A percentile compares a stretch with the other conserved stretches of the same genome.
These are phyloP conservation scores for Goniozus legneri DNA, from an alignment of 1,140 invertebrate species.

Conservation along the genomic window DNA sequence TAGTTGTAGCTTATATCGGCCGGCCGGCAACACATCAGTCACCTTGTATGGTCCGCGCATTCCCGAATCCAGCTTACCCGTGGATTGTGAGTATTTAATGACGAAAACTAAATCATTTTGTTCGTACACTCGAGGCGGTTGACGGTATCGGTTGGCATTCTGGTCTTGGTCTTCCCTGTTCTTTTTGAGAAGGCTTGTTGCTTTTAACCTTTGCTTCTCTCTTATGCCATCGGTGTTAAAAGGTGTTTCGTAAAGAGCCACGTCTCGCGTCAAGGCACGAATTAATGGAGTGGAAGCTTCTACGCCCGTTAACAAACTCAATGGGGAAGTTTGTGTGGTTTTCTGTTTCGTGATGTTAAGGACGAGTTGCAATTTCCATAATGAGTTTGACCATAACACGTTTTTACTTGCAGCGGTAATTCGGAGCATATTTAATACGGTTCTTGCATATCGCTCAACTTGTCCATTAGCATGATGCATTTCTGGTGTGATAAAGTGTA, in stretches of 20 bases:
- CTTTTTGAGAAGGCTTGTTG: too few species aligned
- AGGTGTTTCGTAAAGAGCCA: background rate
- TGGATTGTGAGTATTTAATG: background rate
- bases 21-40: background rate
- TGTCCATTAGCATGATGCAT: slow-evolving; percentile 3
- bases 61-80: background rate
- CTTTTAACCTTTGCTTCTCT: too few species aligned
- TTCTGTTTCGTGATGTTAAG: slow-evolving; percentile 1
- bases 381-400: background rate
- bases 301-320: background rate
- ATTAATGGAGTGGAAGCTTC: background rate
- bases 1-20: background rate
- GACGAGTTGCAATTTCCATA: background rate
- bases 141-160: too few species aligned
- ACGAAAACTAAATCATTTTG: background rate
- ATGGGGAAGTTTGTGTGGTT: background rate
- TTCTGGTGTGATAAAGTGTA: background rate
- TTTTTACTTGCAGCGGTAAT: background rate
- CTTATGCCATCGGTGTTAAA: background rate
- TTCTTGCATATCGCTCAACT: background rate
- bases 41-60: background rate
- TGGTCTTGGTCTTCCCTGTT: too few species aligned
- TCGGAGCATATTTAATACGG: background rate
- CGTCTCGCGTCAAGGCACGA: too few species aligned
- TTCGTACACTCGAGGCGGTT: too few species aligned